Percentiles rank a stretch among this genome's conserved stretches.
phyloP scores from a whole-genome alignment of 1,140 invertebrate species.

The Araneus ventricosus region DNA sequence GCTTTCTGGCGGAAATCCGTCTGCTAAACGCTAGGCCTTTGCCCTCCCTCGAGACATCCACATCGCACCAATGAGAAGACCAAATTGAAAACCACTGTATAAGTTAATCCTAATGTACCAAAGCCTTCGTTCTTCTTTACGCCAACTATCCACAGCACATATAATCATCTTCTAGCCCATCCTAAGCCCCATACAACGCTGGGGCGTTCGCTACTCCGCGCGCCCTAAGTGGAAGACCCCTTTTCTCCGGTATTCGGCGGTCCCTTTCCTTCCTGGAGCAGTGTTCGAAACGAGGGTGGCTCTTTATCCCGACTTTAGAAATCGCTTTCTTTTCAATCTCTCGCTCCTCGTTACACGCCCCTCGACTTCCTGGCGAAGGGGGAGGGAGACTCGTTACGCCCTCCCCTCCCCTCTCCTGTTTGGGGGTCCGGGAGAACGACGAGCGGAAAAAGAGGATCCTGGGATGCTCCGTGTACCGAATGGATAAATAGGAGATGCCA shows the following conservation, averaged over 20 bases:
- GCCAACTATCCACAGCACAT: no score
- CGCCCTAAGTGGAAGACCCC: neutral
- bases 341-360: conserved; percentile 5
- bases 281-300: neutral
- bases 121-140: no score
- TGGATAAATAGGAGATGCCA: conserved; percentile 14
- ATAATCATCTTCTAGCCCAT: no score
- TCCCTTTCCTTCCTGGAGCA: conserved; percentile 13
- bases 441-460: no score
- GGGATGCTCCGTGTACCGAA: neutral
- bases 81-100: no score
- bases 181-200: no score
- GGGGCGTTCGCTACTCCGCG: neutral
- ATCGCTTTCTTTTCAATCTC: conserved; percentile 34
- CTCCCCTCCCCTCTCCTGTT: neutral
- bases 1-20: no score
- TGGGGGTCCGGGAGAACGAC: neutral
- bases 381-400: neutral
- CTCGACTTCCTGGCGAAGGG: neutral
- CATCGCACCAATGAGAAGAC: no score
- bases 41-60: no score
- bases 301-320: neutral
- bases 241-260: neutral
- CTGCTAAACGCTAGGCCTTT: no score
- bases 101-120: no score